These are phyloP conservation scores for Drosophila ochracea DNA, from an alignment of 2,888 invertebrate genomes.

Conservation along the genomic window DNA sequence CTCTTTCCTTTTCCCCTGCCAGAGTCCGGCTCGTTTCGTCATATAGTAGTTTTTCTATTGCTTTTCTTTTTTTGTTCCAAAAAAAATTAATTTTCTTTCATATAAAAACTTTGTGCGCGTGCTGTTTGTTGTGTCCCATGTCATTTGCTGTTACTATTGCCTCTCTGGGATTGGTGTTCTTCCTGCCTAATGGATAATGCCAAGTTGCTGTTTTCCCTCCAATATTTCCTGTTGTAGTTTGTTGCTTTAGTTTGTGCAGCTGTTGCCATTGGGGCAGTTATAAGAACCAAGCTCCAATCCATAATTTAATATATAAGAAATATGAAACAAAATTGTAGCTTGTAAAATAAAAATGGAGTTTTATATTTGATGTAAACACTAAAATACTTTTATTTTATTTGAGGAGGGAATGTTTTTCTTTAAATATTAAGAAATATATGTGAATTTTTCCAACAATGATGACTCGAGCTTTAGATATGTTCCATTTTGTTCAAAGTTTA, in stretches of 20 bases:
- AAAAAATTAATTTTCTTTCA: slow-evolving; percentile 71
- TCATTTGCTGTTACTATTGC: slow-evolving; percentile 21
- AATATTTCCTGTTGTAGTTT: slow-evolving; percentile 3
- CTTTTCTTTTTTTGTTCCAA: slow-evolving; percentile 40
- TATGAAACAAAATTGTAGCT: not conserved
- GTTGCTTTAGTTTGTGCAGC: slow-evolving; percentile 49
- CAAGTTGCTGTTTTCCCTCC: not conserved
- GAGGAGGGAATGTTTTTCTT: not conserved
- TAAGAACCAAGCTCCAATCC: not conserved
- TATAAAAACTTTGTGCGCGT: slow-evolving; percentile 75
- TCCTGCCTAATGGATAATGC: slow-evolving; percentile 9
- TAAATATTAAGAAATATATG: not conserved
- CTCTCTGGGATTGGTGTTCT: slow-evolving; percentile 22
- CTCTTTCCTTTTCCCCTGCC: not conserved
- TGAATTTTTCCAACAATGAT: too few relatives aligned
- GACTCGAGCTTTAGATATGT: too few relatives aligned
- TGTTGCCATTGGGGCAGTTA: slow-evolving; percentile 32
- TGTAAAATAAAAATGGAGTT: not conserved
- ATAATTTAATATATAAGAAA: slow-evolving; percentile 6
- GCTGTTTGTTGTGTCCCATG: slow-evolving; percentile 58
- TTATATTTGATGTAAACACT: not conserved
- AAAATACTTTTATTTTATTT: not conserved
- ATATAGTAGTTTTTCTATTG: slow-evolving; percentile 59
- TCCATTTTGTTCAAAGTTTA: not conserved
- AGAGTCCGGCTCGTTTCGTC: slow-evolving; percentile 33